Evolutionary conservation across 2,113 vertebrate species (phyloP).

Genomic region (Perognathus longimembris): DNA sequence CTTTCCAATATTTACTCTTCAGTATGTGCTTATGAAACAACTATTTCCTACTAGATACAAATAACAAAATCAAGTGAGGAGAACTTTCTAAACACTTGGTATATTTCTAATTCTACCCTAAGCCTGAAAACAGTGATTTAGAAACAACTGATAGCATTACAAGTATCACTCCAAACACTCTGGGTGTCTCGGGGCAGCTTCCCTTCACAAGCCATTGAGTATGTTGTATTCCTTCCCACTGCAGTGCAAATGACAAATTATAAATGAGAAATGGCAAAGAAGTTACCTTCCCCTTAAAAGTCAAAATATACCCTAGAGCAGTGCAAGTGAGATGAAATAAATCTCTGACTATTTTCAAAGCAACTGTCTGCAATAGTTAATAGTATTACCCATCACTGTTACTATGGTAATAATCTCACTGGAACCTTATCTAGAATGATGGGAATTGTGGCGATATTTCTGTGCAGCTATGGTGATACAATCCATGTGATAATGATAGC

Average conservation of each 20-base stretch:
- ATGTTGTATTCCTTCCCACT: neutral
- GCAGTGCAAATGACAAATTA: conserved; percentile 37
- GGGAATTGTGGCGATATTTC: conserved; percentile 29
- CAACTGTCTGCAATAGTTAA: conserved; percentile 59
- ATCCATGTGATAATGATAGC: neutral
- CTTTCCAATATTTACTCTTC: conserved; percentile 41
- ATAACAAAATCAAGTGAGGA: conserved; percentile 55
- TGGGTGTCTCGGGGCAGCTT: conserved; percentile 24
- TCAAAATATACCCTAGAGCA: conserved; percentile 42
- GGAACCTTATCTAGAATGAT: conserved; percentile 49
- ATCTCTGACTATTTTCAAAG: conserved; percentile 73
- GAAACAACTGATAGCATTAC: conserved; percentile 45
- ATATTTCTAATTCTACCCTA: conserved; percentile 53
- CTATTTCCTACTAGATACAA: conserved; percentile 22
- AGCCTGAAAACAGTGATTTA: conserved; percentile 54
- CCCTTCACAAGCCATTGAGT: conserved; percentile 52
- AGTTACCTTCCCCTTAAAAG: conserved; percentile 40
- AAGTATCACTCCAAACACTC: conserved; percentile 50
- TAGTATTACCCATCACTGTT: conserved; percentile 53
- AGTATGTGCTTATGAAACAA: neutral
- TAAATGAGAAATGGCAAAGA: neutral
- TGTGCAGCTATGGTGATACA: neutral
- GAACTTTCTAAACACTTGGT: conserved; percentile 31
- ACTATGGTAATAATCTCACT: conserved; percentile 59
- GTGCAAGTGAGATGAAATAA: conserved; percentile 57